Conservation (phyloP, 2,888 invertebrate species). For the Netelia melanura region DNA sequence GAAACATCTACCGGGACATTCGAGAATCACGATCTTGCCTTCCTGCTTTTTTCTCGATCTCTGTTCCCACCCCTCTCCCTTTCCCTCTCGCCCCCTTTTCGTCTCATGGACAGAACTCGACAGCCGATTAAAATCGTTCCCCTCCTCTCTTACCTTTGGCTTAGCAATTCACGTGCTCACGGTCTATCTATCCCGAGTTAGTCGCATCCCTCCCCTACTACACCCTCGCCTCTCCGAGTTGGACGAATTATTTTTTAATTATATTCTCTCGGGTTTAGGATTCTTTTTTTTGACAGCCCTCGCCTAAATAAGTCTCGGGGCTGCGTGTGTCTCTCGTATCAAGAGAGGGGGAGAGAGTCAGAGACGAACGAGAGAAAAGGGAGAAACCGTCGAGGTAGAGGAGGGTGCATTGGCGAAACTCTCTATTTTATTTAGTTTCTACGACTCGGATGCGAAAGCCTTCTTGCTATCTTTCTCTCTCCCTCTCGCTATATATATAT, state of each 20-base stretch:
- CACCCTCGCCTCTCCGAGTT: constrained; percentile 29
- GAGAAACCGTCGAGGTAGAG: constrained; percentile 1
- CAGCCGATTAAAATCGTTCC: constrained; percentile 67
- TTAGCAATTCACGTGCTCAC: constrained; percentile 54
- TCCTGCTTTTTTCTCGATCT: constrained; percentile 37
- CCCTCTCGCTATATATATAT: background rate
- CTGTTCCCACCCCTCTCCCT: constrained; percentile 13
- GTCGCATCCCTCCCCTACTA: constrained; percentile 40
- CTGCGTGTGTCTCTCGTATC: constrained; percentile 19
- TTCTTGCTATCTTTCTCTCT: constrained; percentile 23
- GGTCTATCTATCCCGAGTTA: constrained; percentile 44
- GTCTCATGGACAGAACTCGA: constrained; percentile 57
- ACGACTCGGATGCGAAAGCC: constrained; percentile 57
- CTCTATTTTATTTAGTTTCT: constrained; percentile 71
- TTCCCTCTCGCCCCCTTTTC: constrained; percentile 30
- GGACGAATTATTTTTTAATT: constrained; percentile 67
- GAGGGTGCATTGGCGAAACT: constrained; percentile 48
- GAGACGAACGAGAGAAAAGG: constrained; percentile 27
- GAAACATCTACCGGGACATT: constrained; percentile 66
- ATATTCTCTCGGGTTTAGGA: constrained; percentile 63
- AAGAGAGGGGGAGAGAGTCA: background rate
- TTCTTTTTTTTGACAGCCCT: constrained; percentile 45
- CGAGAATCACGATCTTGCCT: constrained; percentile 64
- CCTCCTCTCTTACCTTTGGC: constrained; percentile 23
- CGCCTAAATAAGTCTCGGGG: constrained; percentile 27